Percentiles rank a stretch among this genome's conserved stretches.
These are phyloP conservation scores for Rotaria socialis DNA, from an alignment of 2,888 invertebrate species.

Conservation along the genomic window DNA sequence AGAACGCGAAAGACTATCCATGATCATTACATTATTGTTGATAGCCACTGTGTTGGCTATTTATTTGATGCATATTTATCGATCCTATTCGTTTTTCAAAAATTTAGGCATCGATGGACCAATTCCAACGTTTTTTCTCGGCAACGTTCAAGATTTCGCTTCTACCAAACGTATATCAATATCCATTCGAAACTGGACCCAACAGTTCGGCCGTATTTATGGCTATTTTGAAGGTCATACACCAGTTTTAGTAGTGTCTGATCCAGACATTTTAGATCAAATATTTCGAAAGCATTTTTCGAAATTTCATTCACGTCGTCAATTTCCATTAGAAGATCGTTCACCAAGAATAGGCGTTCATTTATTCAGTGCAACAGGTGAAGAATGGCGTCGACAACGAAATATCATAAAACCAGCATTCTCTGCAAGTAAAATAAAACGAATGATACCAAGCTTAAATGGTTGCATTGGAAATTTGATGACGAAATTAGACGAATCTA, in stretches of 20 bases:
- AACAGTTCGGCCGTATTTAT: conserved; percentile 41
- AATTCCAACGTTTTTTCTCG: conserved; percentile 38
- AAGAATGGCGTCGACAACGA: conserved; percentile 37
- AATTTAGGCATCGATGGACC: conserved; percentile 39
- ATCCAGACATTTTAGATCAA: conserved; percentile 38
- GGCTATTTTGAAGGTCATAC: conserved; percentile 45
- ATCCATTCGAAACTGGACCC: conserved; percentile 41
- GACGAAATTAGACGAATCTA: neutral
- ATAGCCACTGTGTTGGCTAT: neutral
- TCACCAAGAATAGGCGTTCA: conserved; percentile 29
- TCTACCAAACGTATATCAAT: neutral
- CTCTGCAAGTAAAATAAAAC: neutral
- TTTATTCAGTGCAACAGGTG: conserved; percentile 39
- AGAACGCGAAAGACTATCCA: neutral
- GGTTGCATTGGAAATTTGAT: neutral
- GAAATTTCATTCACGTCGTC: conserved; percentile 32
- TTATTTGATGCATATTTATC: neutral
- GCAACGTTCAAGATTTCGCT: conserved; percentile 40
- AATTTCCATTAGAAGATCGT: conserved; percentile 44
- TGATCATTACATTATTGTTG: neutral
- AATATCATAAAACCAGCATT: neutral
- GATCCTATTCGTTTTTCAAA: neutral
- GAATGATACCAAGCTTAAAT: neutral
- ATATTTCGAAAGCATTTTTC: conserved; percentile 37
- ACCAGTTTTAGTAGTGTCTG: conserved; percentile 43